Percentiles rank a stretch among this genome's conserved stretches.
phyloP scores from a whole-genome alignment of 2,113 vertebrate genomes.

The Ascaphus truei region DNA sequence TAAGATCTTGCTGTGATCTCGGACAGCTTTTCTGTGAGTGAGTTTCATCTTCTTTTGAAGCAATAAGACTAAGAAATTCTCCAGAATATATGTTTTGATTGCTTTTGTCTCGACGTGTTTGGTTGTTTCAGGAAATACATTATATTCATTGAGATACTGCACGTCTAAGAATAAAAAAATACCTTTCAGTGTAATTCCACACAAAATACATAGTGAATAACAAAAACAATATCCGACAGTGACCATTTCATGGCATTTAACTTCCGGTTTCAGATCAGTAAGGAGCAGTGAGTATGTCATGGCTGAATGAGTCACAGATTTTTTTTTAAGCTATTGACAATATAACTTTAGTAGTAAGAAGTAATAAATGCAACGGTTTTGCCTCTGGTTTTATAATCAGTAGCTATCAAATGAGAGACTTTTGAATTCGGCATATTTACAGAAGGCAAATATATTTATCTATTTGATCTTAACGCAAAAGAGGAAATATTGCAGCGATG shows the following conservation, averaged over 20 bases:
- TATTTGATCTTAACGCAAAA: neutral
- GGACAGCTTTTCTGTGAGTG: neutral
- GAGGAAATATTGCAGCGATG: neutral
- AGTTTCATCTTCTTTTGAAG: neutral
- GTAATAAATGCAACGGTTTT: neutral
- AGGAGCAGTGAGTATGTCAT: neutral
- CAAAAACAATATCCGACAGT: no score
- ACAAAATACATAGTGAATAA: no score
- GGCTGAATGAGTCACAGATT: no score
- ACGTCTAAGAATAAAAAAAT: constrained; percentile 2
- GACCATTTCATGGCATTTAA: neutral
- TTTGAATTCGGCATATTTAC: neutral
- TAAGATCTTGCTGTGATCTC: neutral
- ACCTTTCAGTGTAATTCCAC: neutral
- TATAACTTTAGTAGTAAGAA: constrained; percentile 3
- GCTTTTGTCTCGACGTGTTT: neutral
- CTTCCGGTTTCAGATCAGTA: neutral
- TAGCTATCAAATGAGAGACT: neutral
- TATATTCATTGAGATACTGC: neutral
- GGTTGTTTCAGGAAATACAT: neutral
- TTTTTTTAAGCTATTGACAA: neutral
- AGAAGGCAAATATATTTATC: neutral
- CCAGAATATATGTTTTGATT: neutral
- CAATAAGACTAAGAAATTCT: neutral
- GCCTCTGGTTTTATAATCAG: neutral